Conservation (phyloP, 2,888 invertebrate species). For the Rhyacophila evoluta region DNA sequence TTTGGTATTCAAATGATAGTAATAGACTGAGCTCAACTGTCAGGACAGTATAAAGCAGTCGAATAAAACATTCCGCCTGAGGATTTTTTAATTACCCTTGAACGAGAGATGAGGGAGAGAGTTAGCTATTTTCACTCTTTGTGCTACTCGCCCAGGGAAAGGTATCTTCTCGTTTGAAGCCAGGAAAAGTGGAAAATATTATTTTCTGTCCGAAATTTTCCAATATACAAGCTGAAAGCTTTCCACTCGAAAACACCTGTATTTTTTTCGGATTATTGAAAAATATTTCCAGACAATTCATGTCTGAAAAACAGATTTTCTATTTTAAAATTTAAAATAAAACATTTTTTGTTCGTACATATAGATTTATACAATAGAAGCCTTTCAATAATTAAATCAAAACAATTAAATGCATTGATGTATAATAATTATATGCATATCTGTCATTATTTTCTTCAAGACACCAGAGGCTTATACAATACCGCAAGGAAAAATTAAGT, state of each 20-base stretch:
- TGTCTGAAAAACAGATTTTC: background rate
- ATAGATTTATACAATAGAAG: no score
- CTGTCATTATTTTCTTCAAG: no score
- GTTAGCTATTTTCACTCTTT: slow-evolving; percentile 7
- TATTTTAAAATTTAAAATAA: background rate
- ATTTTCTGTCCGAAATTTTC: background rate
- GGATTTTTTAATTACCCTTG: slow-evolving; percentile 21
- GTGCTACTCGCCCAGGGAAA: background rate
- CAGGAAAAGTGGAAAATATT: background rate
- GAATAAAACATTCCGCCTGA: slow-evolving; percentile 19
- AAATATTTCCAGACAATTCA: background rate
- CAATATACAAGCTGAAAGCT: background rate
- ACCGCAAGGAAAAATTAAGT: no score
- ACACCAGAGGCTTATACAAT: no score
- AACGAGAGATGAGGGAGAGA: background rate
- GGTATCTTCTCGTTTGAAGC: background rate
- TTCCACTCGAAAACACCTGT: background rate
- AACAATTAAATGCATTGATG: no score
- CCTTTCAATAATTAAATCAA: no score
- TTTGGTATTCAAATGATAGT: slow-evolving; percentile 24
- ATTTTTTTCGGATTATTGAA: background rate
- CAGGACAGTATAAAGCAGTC: slow-evolving; percentile 18
- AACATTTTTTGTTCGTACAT: no score
- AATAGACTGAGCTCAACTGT: slow-evolving; percentile 22
- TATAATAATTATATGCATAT: no score